Conservation (phyloP, 2,888 invertebrate genomes). For the Mimachlamys varia region DNA sequence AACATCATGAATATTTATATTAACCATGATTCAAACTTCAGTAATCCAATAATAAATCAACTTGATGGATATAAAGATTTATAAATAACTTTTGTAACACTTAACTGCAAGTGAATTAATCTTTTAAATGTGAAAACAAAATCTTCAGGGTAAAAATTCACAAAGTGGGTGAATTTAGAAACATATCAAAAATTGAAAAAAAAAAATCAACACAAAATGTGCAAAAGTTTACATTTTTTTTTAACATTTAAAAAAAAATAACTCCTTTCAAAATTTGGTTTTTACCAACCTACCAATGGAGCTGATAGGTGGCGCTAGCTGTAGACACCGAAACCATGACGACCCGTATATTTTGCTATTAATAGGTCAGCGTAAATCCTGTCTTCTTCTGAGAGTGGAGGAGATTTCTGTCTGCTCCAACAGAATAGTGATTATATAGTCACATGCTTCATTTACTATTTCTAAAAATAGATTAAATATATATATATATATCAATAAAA, state of each 20-base stretch:
- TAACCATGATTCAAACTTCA: no score
- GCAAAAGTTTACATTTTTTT: background rate
- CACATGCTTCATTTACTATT: background rate
- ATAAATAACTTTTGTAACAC: no score
- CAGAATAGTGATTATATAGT: constrained; percentile 38
- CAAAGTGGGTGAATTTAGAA: background rate
- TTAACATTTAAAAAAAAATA: background rate
- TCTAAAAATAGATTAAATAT: background rate
- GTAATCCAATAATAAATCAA: no score
- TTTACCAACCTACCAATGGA: constrained; percentile 29
- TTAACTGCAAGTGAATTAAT: no score
- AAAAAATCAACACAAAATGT: background rate
- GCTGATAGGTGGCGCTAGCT: constrained; percentile 36
- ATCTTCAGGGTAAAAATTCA: background rate
- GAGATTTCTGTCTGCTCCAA: constrained; percentile 59
- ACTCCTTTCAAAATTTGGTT: background rate
- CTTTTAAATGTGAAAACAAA: background rate
- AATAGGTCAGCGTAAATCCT: constrained; percentile 74
- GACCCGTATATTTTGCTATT: constrained; percentile 75
- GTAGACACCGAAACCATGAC: constrained; percentile 58
- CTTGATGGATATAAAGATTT: no score
- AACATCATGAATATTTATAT: no score
- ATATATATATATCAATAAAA: background rate
- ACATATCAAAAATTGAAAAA: background rate
- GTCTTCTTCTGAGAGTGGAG: constrained; percentile 71